These are phyloP conservation scores for Saguinus imperator DNA, from an alignment of 2,113 vertebrate species.

Conservation along the genomic window DNA sequence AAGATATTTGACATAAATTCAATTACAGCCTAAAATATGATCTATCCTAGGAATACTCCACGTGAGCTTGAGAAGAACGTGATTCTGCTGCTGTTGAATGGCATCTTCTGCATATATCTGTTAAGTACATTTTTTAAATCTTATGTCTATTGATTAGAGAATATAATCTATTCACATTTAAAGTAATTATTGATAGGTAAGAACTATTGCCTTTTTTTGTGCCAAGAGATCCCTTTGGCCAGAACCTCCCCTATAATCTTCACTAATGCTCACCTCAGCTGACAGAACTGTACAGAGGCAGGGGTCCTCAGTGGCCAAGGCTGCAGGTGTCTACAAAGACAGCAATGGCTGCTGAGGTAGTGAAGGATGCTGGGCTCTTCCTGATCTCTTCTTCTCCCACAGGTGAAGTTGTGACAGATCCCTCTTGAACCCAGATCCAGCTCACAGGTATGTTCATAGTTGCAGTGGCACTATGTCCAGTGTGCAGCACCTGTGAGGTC, in stretches of 20 bases:
- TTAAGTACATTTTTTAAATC: neutral
- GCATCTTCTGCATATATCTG: neutral
- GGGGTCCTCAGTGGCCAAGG: neutral
- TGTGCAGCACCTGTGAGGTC: neutral
- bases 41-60: neutral
- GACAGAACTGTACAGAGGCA: neutral
- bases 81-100: neutral
- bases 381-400: neutral
- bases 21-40: neutral
- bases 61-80: neutral
- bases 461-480: neutral
- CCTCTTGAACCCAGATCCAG: neutral
- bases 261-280: neutral
- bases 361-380: neutral
- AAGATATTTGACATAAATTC: neutral
- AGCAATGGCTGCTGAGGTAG: neutral
- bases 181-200: neutral
- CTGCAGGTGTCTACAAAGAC: neutral
- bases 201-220: neutral
- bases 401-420: neutral
- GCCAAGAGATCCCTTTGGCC: neutral
- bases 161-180: neutral
- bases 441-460: neutral
- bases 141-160: neutral
- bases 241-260: neutral